A percentile compares a stretch with the other conserved stretches of the same genome.
Evolutionary conservation across 2,797 vertebrate genomes (phyloP).

Genomic region (Balearica regulorum): DNA sequence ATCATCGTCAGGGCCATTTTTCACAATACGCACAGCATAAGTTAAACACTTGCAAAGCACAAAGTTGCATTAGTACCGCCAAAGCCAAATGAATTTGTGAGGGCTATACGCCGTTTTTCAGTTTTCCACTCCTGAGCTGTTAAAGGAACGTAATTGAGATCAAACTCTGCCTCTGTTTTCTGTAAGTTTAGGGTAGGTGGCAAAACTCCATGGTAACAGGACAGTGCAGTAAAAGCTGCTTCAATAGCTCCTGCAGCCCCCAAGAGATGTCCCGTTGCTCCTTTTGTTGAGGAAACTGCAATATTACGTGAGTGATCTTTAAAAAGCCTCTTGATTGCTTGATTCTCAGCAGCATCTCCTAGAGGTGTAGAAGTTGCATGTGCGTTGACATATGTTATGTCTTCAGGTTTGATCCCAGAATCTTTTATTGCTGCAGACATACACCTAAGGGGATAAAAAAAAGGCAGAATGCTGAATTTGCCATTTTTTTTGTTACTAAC

Average conservation of each 20-base stretch:
- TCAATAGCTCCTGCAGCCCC: conserved; percentile 93
- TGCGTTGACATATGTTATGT: conserved; percentile 90
- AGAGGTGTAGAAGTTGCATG: conserved; percentile 95
- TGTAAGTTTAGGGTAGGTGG: conserved; percentile 94
- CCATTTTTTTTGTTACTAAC: neutral
- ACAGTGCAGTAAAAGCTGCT: conserved; percentile 88
- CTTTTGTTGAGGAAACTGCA: conserved; percentile 93
- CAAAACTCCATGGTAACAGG: conserved; percentile 85
- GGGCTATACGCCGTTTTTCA: conserved; percentile 77
- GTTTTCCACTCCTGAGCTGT: conserved; percentile 84
- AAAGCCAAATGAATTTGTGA: conserved; percentile 97
- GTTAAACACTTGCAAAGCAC: conserved; percentile 79
- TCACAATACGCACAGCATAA: neutral
- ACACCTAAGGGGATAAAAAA: conserved; percentile 74
- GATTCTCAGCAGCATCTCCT: conserved; percentile 94
- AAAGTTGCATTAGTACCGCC: conserved; percentile 94
- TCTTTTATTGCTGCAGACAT: conserved; percentile 90
- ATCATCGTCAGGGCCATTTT: neutral
- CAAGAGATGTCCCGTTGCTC: conserved; percentile 92
- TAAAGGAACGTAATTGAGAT: conserved; percentile 91
- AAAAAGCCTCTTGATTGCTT: conserved; percentile 91
- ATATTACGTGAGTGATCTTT: conserved; percentile 67
- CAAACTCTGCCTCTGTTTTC: conserved; percentile 86
- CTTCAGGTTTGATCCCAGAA: conserved; percentile 77
- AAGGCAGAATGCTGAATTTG: neutral